Base-by-base conservation (phyloP, 2,113 vertebrate genomes). In the Gallinago media region DNA sequence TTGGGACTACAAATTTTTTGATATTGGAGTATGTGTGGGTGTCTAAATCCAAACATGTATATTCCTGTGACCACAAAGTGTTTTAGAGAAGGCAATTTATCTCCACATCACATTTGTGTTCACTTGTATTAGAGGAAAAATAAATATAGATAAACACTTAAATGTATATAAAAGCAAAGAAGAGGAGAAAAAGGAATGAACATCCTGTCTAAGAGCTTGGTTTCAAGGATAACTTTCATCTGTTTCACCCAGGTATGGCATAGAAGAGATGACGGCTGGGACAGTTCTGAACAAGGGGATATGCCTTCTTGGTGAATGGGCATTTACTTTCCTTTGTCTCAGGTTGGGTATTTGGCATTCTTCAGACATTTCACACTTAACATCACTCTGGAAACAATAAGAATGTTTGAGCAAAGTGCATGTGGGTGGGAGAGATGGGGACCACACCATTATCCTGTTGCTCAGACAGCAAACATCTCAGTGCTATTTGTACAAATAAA, bases 31-130 rank as follows among this genome's bases (percentile, higher is more conserved):
- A 77, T 79, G 93, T 94, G 95, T 85, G 93, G 65, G 70, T 84
- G 82, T 85, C 66, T 80, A 55, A 88, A 93, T 78, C 73, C 86
- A 78, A 92, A 87, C 0, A 23, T 87, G 59, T 94, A 7, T 68
- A 73, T 96, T 95, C 92, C 89, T 68, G 50, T 96, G 89, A 77
- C 85, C 85, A 95, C 80, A n/a, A 92, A 54, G 58, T 80, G 34
- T 95, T 97, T 42, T 85, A 94, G 84, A 90, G 58, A 92, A 92
- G 59, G 63, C 73, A 87, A 71, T 92, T 96, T 71, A 72, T 92
- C 87, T 90, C 85, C 93, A 73, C 84, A 32, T 82, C 90, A 87
- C 97, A 67, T 91, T 85, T 84, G 92, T 97, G 86, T 90, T 88
- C 95, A 94, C 94, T 27, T 68, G 89, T 91, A 87, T 88, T 96